These are phyloP conservation scores for Chrysolina oricalcia DNA, from an alignment of 2,888 invertebrate genomes.

Conservation along the genomic window DNA sequence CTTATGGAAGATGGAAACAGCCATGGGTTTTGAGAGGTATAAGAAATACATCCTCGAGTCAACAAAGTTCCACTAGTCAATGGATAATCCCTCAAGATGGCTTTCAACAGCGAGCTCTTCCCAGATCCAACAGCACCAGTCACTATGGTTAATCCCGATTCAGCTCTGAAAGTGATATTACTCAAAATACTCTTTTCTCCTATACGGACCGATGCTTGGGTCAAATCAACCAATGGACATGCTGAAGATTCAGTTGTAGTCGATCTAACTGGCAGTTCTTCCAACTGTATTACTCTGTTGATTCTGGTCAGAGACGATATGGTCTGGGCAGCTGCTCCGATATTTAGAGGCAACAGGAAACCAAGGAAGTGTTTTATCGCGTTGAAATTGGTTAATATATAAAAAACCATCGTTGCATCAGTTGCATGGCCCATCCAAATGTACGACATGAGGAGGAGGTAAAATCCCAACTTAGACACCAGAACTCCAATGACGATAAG, in stretches of 20 bases:
- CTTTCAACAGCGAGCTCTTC: slow-evolving; percentile 73
- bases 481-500: slow-evolving; percentile 63
- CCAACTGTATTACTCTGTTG: slow-evolving; percentile 73
- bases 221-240: slow-evolving; percentile 56
- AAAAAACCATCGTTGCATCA: slow-evolving; percentile 58
- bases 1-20: slow-evolving; percentile 76
- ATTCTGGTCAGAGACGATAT: slow-evolving; percentile 83
- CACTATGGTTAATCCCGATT: slow-evolving; percentile 72
- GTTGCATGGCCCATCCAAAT: slow-evolving; percentile 54
- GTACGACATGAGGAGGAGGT: slow-evolving; percentile 59
- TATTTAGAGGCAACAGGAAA: slow-evolving; percentile 89
- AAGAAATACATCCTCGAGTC: slow-evolving; percentile 74
- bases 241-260: slow-evolving; percentile 48
- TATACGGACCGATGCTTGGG: slow-evolving; percentile 57
- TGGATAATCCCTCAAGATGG: slow-evolving; percentile 70
- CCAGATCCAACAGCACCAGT: slow-evolving; percentile 82
- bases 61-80: slow-evolving; percentile 67
- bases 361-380: slow-evolving; percentile 83
- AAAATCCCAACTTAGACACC: slow-evolving; percentile 58
- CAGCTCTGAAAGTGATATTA: slow-evolving; percentile 70
- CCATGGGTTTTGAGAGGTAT: slow-evolving; percentile 80
- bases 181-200: slow-evolving; percentile 66
- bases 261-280: slow-evolving; percentile 63
- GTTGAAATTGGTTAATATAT: slow-evolving; percentile 49
- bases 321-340: slow-evolving; percentile 86